phyloP scores from a whole-genome alignment of 2,888 invertebrate genomes.

The Acanthosoma haemorrhoidale region DNA sequence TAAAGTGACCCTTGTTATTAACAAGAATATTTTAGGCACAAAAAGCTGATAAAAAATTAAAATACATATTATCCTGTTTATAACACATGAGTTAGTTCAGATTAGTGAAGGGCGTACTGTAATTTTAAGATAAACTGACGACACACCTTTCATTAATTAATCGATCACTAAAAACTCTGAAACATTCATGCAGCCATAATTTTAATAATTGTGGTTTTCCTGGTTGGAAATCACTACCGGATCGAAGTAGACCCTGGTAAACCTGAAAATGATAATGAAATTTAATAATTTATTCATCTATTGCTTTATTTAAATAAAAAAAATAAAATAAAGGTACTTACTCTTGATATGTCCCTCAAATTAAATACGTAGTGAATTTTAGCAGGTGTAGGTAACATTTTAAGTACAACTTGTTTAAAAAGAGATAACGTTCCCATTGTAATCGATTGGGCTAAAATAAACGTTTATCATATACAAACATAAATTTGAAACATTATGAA shows the following conservation, averaged over 20 bases:
- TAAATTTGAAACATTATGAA: too few species aligned
- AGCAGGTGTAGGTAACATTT: constrained; percentile 78
- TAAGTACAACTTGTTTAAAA: constrained; percentile 64
- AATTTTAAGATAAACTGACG: background rate
- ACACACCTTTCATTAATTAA: constrained; percentile 68
- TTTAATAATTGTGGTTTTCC: constrained; percentile 64
- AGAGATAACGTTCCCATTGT: constrained; percentile 70
- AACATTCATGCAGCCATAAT: constrained; percentile 82
- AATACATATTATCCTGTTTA: too few species aligned
- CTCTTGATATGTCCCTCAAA: constrained; percentile 79
- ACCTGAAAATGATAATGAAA: constrained; percentile 42
- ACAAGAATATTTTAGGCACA: too few species aligned
- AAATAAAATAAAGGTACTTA: constrained; percentile 46
- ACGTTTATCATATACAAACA: too few species aligned
- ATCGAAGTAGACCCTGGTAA: constrained; percentile 70
- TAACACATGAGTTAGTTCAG: too few species aligned
- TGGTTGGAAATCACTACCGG: constrained; percentile 70
- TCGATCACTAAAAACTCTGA: constrained; percentile 77
- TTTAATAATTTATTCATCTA: too few species aligned
- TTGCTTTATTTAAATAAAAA: too few species aligned
- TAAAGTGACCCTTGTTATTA: too few species aligned
- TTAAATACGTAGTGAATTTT: constrained; percentile 90
- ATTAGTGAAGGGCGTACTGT: too few species aligned
- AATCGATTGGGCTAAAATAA: constrained; percentile 50
- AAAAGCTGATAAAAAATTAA: too few species aligned